Percentiles rank a stretch among this genome's conserved stretches.
Conservation (phyloP, 53 echinoderm and acorn worm genomes). For the Echinometra lucunter region DNA sequence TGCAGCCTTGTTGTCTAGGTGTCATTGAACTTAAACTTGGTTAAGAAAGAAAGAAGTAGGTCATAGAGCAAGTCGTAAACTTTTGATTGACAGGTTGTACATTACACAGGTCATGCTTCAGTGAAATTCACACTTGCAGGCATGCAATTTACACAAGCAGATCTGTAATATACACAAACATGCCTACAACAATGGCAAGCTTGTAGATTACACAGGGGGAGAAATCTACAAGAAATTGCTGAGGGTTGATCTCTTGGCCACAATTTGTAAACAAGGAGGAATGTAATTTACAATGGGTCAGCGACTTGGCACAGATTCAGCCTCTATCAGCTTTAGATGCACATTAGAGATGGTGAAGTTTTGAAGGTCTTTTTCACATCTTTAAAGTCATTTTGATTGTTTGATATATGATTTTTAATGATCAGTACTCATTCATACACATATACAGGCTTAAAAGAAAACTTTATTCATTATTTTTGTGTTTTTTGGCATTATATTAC, state of each 20-base stretch:
- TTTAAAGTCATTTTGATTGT: neutral
- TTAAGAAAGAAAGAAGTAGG: conserved; percentile 6
- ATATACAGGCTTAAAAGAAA: too few relatives aligned
- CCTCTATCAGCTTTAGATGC: neutral
- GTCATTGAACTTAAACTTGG: neutral
- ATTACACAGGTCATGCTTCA: neutral
- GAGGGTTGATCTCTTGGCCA: neutral
- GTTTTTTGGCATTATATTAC: too few relatives aligned
- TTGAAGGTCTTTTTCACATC: too few relatives aligned
- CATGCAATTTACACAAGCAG: conserved; percentile 3
- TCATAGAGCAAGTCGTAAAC: neutral
- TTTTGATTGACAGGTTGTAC: conserved; percentile 31
- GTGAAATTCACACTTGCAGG: neutral
- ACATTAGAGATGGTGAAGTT: neutral
- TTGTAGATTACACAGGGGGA: conserved; percentile 1
- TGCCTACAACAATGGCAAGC: neutral
- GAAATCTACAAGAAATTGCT: conserved; percentile 19
- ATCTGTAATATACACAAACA: neutral
- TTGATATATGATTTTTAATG: neutral
- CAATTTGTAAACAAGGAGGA: conserved; percentile 40
- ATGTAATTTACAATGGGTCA: conserved; percentile 21
- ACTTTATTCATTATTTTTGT: too few relatives aligned
- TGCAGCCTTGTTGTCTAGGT: too few relatives aligned
- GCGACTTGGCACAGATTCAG: neutral
- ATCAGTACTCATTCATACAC: neutral